Base-by-base conservation (phyloP, 2,113 vertebrate genomes). In the Synchiropus splendidus region DNA sequence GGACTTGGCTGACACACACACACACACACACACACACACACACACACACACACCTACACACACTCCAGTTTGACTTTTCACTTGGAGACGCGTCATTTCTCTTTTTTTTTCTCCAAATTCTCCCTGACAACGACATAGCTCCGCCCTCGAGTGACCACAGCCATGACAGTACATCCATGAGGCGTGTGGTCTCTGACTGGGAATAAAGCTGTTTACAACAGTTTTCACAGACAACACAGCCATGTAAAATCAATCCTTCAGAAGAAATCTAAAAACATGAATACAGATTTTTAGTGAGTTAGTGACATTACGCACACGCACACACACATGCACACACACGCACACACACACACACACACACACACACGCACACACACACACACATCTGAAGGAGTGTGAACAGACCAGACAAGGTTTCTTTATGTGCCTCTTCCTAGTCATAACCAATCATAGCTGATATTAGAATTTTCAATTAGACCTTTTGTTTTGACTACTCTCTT, bases 391-490 rank as follows among this genome's bases (percentile, higher is more conserved):
- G 34, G 34, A 13, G 34, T 12, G 59, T n/a, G 31, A 4, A 17
- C 61, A 47, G 54, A 42, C 61, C 21, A 8, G 21, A 27, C 42
- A 2, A 11, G 70, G 66, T 76, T 82, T 76, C 72, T 74, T 79
- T 58, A 78, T 45, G 74, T 82, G 79, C 77, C 79, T 79, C 68
- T 71, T 32, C 40, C 55, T 59, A 63, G 58, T 54, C 42, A 40
- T 65, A 53, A 49, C 51, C 58, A 65, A 40, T 16, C 42, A 27
- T 27, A 58, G 18, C 21, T 4, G 61, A 8, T 21, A 45, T 33
- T 42, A 54, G 31, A 46, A 46, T 13, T 40, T 62, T 54, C 32
- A 50, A 12, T 41, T 45, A 54, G 39, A 48, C 11, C 4, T 51
- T 65, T 57, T 27, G 49, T 53, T 67, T 67, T 31, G 41, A 48